These are phyloP conservation scores for Amphiprion ocellaris DNA, from an alignment of 2,113 vertebrate genomes.

Conservation along the genomic window DNA sequence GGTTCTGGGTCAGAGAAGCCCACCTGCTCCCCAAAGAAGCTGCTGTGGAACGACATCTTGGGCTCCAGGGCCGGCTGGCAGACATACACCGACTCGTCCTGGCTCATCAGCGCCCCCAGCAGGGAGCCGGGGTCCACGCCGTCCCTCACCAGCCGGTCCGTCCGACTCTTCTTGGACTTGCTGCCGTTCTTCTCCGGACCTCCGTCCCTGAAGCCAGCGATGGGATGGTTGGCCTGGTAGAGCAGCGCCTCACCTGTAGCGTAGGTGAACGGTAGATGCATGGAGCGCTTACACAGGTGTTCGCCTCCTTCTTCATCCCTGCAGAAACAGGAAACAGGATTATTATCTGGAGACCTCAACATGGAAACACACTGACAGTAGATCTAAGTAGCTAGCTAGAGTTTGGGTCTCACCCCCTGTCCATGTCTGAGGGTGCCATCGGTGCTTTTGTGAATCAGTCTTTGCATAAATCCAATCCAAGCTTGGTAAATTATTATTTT, in stretches of 20 bases:
- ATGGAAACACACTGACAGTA: not conserved
- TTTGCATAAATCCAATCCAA: no score
- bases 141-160: conserved; percentile 67
- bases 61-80: conserved; percentile 73
- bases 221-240: conserved; percentile 84
- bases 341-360: not conserved
- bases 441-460: no score
- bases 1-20: conserved; percentile 49
- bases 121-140: conserved; percentile 77
- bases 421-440: not conserved
- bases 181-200: conserved; percentile 70
- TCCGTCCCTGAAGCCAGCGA: conserved; percentile 70
- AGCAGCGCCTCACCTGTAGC: conserved; percentile 89
- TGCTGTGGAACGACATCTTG: conserved; percentile 70
- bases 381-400: not conserved
- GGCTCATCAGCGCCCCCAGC: conserved; percentile 79
- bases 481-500: no score
- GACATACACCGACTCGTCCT: conserved; percentile 80
- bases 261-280: conserved; percentile 89
- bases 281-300: conserved; percentile 85
- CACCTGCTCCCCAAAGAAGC: conserved; percentile 58
- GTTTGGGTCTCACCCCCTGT: not conserved
- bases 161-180: conserved; percentile 78
- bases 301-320: conserved; percentile 90
- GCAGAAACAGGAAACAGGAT: conserved; percentile 42